These are phyloP conservation scores for Tachysurus vachellii DNA, from an alignment of 2,113 vertebrate species.

Conservation along the genomic window DNA sequence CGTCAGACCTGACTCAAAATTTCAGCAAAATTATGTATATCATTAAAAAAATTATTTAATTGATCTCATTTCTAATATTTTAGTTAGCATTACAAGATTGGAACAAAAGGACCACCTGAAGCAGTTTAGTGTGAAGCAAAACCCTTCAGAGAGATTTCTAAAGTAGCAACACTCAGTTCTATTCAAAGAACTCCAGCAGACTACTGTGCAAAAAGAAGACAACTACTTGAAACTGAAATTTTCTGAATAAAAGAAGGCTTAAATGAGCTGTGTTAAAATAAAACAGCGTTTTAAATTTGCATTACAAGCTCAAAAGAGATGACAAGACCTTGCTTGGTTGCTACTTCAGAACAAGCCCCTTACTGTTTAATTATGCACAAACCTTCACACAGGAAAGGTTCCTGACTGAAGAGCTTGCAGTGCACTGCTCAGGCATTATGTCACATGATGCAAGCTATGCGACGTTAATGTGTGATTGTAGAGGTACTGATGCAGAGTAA, in stretches of 20 bases:
- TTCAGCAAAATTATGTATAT: not conserved
- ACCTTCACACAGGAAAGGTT: conserved; percentile 3
- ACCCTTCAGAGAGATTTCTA: conserved; percentile 36
- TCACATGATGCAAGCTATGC: conserved; percentile 1
- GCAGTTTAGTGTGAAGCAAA: conserved; percentile 27
- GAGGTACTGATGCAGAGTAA: conserved; percentile 1
- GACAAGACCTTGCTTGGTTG: conserved; percentile 1
- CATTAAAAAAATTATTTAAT: not conserved
- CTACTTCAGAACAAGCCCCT: not conserved
- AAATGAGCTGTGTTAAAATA: conserved; percentile 9
- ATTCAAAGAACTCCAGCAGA: conserved; percentile 35
- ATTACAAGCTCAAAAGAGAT: conserved; percentile 13
- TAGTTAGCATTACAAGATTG: not conserved
- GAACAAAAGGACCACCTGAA: conserved; percentile 36
- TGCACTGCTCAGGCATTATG: not conserved
- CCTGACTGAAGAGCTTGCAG: not conserved
- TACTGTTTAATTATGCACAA: conserved; percentile 8
- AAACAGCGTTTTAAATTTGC: conserved; percentile 10
- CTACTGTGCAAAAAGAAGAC: not conserved
- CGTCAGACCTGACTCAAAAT: not conserved
- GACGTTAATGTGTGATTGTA: not conserved
- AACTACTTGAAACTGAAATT: conserved; percentile 14
- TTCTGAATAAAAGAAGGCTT: not conserved
- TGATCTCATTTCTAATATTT: conserved; percentile 8
- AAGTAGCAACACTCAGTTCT: conserved; percentile 20